Evolutionary conservation across 2,797 vertebrate species (phyloP).

Genomic region (Cynodonichthys magdalenae): DNA sequence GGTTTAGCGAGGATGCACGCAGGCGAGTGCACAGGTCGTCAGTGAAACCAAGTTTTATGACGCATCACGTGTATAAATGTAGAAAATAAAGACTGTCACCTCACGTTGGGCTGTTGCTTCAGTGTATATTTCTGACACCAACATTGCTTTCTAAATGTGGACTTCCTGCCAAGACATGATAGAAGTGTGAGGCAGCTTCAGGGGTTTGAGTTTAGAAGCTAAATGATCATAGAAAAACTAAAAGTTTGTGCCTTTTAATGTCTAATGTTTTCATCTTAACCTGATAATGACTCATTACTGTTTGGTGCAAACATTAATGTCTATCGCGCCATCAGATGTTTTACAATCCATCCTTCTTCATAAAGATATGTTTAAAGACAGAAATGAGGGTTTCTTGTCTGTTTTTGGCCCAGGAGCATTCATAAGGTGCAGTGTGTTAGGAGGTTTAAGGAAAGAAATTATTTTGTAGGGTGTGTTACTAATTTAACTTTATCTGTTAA

Average conservation of each 20-base stretch:
- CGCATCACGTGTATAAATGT: conserved; percentile 29
- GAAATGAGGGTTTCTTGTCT: not conserved
- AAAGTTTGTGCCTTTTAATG: conserved; percentile 34
- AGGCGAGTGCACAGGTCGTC: conserved; percentile 10
- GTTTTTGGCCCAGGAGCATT: conserved; percentile 6
- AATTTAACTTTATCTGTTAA: conserved; percentile 1
- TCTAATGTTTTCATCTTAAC: too few species aligned
- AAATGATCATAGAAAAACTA: conserved; percentile 28
- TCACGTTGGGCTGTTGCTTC: conserved; percentile 37
- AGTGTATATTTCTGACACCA: conserved; percentile 57
- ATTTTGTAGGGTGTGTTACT: conserved; percentile 1
- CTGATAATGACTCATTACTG: not conserved
- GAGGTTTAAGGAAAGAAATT: conserved; percentile 28
- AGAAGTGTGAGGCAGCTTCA: conserved; percentile 30
- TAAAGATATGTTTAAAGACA: not conserved
- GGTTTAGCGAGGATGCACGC: conserved; percentile 38
- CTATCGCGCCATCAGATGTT: not conserved
- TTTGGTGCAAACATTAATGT: not conserved
- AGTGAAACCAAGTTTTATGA: conserved; percentile 30
- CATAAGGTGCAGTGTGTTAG: conserved; percentile 42
- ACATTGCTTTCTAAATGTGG: conserved; percentile 67
- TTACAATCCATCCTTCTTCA: not conserved
- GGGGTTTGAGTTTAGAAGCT: conserved; percentile 34
- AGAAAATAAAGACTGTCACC: conserved; percentile 33
- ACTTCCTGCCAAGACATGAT: conserved; percentile 50